Evolutionary conservation across 2,888 invertebrate species (phyloP), one percentile per base, ranked within the genome.

Genomic region (Sphinx pinastri): DNA sequence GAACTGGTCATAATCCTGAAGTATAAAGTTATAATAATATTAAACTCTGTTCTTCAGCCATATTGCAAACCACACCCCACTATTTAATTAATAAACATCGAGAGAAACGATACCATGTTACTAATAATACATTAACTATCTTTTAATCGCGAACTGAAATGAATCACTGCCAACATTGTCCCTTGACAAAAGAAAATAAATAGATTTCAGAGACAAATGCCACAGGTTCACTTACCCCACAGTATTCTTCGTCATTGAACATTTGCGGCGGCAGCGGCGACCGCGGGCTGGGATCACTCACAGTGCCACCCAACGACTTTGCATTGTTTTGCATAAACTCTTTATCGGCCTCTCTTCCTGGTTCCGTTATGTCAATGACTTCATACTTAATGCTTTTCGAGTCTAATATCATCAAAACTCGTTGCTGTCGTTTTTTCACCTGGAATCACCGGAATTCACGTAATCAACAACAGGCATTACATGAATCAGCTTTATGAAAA

Each of bases 361-460:
- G 98, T 88, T 99, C 99, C 68, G 99, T 97, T 84, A 99, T 99
- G 91, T 99, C 99, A 84, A 99, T 96, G 73, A 96, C 95, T 88
- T 98, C 97, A 90, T 98, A 99, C 81, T 97, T 96, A 79, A 99
- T 97, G 90, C 95, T 96, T 95, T 98, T 97, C 79, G 98, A 98
- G 85, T 99, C 98, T 83, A 99, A 94, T 84, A 99, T 98, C 97
- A 99, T 98, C 81, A 97, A 91, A 71, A 99, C 98, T 76, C 98
- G 96, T 88, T 98, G 98, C 89, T 99, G 99, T 80, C 98, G 96
- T 92, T 99, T 99, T 92, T 98, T 98, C 77, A 99, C 98, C 99
- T 99, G 87, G 71, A 94, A 92, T 77, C 76, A 77, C 72, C 58
- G 71, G 74, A 77, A 77, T 84, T 88, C 88, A 91, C 88, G 90